Evolutionary conservation across 2,113 vertebrate species (phyloP), one percentile per base, ranked within the genome.

Genomic region (Labrus mixtus): DNA sequence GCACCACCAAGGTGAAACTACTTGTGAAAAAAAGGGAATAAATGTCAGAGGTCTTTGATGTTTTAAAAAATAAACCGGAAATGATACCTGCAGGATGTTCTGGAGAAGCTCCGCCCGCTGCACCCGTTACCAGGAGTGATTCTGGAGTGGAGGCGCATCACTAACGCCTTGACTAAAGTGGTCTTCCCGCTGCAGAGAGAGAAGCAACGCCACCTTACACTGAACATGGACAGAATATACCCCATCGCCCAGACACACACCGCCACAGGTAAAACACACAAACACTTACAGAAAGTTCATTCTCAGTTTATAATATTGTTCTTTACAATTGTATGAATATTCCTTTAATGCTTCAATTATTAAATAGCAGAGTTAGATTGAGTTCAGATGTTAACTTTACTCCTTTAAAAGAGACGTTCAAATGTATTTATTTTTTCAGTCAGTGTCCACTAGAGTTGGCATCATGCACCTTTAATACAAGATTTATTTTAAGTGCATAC

Each of bases 91-190:
- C 90, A 99, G 98, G 96, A 97, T 78, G 86, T 97, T 87, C 85
- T 99, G 86, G 96, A 97, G 93, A 99, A 97, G 88, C 93, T 99
- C 63, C 95, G 94, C 78, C 78, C 88, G 0, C 87, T 99, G 36
- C 97, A 99, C 86, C 96, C 94, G 0, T 89, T 99, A 85, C 97
- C 98, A 16, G 96, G 95, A 17, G 91, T 99, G 66, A 97, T 99
- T 84, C 53, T 99, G 68, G 98, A 99, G 77, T 99, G 98, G 98
- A 96, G 97, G 86, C 94, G 96, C 86, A 98, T 99, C 88, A 97
- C 95, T 23, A 98, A 97, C 0, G 97, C 97, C 58, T 89, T 99
- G 90, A 97, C 96, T 55, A 99, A 99, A 92, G 97, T 99, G 85
- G 93, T 98, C 60, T 98, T 97, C 89, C 96, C 98, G 4, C 91